These are phyloP conservation scores for Prunella strophiata DNA, from an alignment of 2,797 vertebrate species.

Conservation along the genomic window DNA sequence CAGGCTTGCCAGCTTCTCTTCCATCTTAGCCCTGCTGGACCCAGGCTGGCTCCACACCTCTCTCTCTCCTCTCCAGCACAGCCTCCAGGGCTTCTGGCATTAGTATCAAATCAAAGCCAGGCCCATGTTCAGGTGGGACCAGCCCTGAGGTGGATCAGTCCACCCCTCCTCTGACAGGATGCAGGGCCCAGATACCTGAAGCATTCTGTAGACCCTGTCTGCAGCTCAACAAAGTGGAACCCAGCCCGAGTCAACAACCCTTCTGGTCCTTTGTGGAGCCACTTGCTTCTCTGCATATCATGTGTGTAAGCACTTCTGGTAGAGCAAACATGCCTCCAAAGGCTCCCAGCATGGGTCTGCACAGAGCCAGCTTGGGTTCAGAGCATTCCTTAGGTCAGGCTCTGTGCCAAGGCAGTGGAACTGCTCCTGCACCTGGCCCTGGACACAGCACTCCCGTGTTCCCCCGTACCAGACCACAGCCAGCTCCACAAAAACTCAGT, in stretches of 20 bases:
- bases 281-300: neutral
- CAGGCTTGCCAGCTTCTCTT: neutral
- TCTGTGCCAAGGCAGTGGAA: neutral
- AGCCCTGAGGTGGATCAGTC: neutral
- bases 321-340: neutral
- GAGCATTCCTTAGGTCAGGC: neutral
- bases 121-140: neutral
- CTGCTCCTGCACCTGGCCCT: neutral
- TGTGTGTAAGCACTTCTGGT: neutral
- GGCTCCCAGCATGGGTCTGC: neutral
- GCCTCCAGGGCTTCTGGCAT: neutral
- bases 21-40: neutral
- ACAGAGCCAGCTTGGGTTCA: neutral
- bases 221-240: neutral
- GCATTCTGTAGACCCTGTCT: neutral
- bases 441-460: neutral
- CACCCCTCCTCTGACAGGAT: neutral
- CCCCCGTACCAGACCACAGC: neutral
- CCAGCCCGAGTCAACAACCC: neutral
- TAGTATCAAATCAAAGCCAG: neutral
- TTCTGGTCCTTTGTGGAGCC: neutral
- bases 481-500: neutral
- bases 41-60: neutral
- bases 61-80: neutral
- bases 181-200: neutral